phyloP scores from a whole-genome alignment of 2,797 vertebrate genomes.

The Gallinago stenura region DNA sequence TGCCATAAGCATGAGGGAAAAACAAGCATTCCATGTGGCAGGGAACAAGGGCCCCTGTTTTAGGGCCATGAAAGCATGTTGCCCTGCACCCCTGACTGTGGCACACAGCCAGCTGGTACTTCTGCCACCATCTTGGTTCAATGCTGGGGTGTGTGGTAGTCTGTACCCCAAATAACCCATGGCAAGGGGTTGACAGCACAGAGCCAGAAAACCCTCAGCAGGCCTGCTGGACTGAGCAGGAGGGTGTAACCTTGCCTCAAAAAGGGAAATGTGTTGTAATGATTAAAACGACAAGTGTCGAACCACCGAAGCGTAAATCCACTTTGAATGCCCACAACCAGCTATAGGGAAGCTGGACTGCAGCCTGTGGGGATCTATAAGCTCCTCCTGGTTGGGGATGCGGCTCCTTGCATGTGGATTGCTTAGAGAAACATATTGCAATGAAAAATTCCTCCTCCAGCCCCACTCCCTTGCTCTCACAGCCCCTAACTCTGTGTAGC shows the following conservation, averaged over 20 bases:
- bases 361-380: neutral
- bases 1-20: neutral
- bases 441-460: neutral
- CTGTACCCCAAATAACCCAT: neutral
- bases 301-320: neutral
- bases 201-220: neutral
- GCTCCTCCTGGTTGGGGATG: neutral
- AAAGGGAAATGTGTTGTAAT: neutral
- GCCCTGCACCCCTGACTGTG: neutral
- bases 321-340: neutral
- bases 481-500: neutral
- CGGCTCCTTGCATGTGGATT: neutral
- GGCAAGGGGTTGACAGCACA: neutral
- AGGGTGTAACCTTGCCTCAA: neutral
- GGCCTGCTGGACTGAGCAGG: neutral
- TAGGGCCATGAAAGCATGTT: neutral
- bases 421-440: neutral
- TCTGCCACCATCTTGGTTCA: neutral
- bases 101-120: neutral
- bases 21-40: neutral
- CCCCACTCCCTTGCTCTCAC: neutral
- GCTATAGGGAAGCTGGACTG: neutral
- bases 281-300: neutral
- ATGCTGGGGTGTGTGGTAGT: rapidly evolving
- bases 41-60: neutral